Evolutionary conservation across 2,888 invertebrate genomes (phyloP).

Genomic region (Temnothorax unifasciatus): DNA sequence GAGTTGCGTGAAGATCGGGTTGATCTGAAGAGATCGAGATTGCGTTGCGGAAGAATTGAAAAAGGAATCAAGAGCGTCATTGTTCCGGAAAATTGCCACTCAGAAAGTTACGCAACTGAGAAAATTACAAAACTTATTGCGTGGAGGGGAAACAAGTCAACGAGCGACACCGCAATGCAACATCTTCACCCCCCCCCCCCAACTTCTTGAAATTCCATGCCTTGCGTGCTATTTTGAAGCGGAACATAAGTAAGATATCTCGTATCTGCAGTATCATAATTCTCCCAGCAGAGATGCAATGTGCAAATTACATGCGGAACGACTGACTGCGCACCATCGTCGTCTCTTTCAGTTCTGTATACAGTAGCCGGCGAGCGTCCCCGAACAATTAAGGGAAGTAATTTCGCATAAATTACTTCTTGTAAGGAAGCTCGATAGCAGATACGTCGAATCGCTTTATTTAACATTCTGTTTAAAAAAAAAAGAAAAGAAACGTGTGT

Average conservation of each 20-base stretch:
- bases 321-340: conserved; percentile 24
- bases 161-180: conserved; percentile 51
- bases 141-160: conserved; percentile 66
- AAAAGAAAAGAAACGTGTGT: background rate
- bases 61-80: conserved; percentile 30
- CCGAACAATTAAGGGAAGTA: conserved; percentile 34
- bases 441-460: conserved; percentile 32
- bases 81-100: conserved; percentile 73
- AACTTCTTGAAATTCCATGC: conserved; percentile 45
- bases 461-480: conserved; percentile 9
- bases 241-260: conserved; percentile 48
- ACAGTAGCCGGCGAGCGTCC: conserved; percentile 23
- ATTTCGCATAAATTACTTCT: conserved; percentile 49
- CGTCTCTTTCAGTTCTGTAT: conserved; percentile 29
- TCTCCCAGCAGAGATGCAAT: conserved; percentile 39
- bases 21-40: conserved; percentile 17
- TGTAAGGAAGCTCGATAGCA: conserved; percentile 29
- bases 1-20: conserved; percentile 12
- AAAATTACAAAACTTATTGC: conserved; percentile 77
- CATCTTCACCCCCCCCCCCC: background rate
- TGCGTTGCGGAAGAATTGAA: conserved; percentile 24
- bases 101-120: conserved; percentile 74
- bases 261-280: conserved; percentile 51
- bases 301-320: conserved; percentile 50
- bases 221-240: conserved; percentile 39